Percentiles rank a stretch among this genome's conserved stretches.
Conservation (phyloP, 2,888 invertebrate genomes). For the Parnassius apollo region DNA sequence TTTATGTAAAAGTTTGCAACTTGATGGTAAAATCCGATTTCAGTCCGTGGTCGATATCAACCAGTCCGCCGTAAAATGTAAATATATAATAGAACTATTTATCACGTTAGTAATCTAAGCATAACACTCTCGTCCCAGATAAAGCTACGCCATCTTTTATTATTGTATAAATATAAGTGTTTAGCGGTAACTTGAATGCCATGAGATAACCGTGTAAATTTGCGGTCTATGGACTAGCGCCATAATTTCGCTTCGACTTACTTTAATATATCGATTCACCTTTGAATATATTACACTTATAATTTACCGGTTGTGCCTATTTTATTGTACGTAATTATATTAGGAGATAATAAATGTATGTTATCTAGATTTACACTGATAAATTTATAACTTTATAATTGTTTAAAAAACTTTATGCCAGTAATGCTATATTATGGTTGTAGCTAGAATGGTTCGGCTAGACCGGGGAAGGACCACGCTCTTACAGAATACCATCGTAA, state of each 20-base stretch:
- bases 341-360: constrained; percentile 21
- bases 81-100: no score
- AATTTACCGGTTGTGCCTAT: constrained; percentile 24
- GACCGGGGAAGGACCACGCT: no score
- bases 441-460: no score
- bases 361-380: constrained; percentile 20
- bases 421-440: no score
- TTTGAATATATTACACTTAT: constrained; percentile 27
- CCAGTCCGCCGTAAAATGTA: no score
- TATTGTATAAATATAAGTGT: constrained; percentile 15
- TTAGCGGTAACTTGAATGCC: constrained; percentile 5
- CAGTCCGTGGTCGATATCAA: no score
- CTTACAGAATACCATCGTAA: no score
- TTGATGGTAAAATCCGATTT: no score
- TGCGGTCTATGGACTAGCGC: constrained; percentile 11
- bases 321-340: constrained; percentile 26
- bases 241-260: constrained; percentile 15
- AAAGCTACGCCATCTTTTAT: background rate
- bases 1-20: no score
- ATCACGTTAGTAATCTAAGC: no score
- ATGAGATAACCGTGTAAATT: constrained; percentile 10
- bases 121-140: no score
- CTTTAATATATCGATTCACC: constrained; percentile 26
- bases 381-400: constrained; percentile 1
- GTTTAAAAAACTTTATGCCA: no score